Conservation (phyloP, 2,888 invertebrate genomes). For the Lycophotia porphyrea region DNA sequence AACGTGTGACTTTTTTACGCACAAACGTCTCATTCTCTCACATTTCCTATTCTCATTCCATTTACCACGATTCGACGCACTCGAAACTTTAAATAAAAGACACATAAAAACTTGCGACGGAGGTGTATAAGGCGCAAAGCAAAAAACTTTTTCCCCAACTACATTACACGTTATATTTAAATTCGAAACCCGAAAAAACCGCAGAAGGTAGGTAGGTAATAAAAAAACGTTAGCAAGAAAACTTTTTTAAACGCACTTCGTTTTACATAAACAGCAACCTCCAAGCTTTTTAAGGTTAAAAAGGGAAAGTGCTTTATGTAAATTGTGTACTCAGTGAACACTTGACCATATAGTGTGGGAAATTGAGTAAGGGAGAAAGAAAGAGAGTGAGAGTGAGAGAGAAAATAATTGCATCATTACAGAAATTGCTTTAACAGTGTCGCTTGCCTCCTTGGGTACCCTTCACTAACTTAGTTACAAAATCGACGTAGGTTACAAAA, state of each 20-base stretch:
- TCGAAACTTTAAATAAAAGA: conserved; percentile 43
- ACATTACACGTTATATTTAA: conserved; percentile 53
- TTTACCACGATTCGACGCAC: conserved; percentile 25
- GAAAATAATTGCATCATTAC: conserved; percentile 84
- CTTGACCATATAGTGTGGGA: conserved; percentile 79
- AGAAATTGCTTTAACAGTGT: conserved; percentile 77
- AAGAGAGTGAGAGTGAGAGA: conserved; percentile 71
- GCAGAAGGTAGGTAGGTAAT: conserved; percentile 30
- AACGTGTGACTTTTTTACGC: conserved; percentile 9
- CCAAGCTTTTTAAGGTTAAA: conserved; percentile 58
- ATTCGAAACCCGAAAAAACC: conserved; percentile 56
- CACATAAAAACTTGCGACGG: conserved; percentile 41
- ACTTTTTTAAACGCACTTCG: conserved; percentile 50
- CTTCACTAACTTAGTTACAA: conserved; percentile 77
- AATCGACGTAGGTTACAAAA: conserved; percentile 55
- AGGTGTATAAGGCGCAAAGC: conserved; percentile 47
- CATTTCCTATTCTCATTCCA: conserved; percentile 21
- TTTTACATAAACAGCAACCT: conserved; percentile 69
- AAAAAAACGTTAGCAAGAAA: conserved; percentile 52
- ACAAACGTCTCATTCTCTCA: conserved; percentile 4
- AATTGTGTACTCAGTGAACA: conserved; percentile 73
- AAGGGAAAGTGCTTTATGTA: conserved; percentile 75
- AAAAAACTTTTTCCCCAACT: conserved; percentile 45
- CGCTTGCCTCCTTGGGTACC: conserved; percentile 69
- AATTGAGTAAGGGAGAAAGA: conserved; percentile 57